Percentiles rank a stretch among this genome's conserved stretches.
phyloP scores from a whole-genome alignment of 2,888 invertebrate species.

The Calliopum simillimum region DNA sequence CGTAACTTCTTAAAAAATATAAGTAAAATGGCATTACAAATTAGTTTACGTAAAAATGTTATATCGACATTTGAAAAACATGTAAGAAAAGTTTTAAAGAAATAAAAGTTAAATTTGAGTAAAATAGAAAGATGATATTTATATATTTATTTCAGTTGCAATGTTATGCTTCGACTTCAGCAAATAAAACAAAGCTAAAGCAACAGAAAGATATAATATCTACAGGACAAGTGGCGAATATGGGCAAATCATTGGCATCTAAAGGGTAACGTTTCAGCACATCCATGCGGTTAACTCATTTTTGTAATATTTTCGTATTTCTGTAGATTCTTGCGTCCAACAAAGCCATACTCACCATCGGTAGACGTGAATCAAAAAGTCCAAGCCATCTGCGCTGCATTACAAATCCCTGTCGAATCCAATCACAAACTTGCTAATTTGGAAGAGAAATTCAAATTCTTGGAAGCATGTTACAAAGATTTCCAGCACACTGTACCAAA shows the following conservation, averaged over 20 bases:
- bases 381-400: constrained; percentile 71
- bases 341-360: constrained; percentile 81
- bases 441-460: constrained; percentile 74
- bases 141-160: background rate
- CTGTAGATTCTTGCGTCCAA: constrained; percentile 80
- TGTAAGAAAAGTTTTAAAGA: constrained; percentile 46
- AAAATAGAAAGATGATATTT: background rate
- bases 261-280: constrained; percentile 71
- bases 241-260: constrained; percentile 75
- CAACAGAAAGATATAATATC: constrained; percentile 12
- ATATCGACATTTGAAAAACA: constrained; percentile 39
- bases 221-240: constrained; percentile 64
- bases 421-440: constrained; percentile 53
- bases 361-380: constrained; percentile 74
- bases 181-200: background rate
- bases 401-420: constrained; percentile 69
- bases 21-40: constrained; percentile 27
- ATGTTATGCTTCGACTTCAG: background rate
- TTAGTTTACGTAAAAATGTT: constrained; percentile 52
- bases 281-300: background rate
- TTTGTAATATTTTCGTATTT: background rate
- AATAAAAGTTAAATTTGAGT: background rate
- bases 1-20: constrained; percentile 20
- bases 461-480: constrained; percentile 77
- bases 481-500: constrained; percentile 86